Base-by-base conservation (phyloP, 2,888 invertebrate genomes). In the Ellobium chinense region DNA sequence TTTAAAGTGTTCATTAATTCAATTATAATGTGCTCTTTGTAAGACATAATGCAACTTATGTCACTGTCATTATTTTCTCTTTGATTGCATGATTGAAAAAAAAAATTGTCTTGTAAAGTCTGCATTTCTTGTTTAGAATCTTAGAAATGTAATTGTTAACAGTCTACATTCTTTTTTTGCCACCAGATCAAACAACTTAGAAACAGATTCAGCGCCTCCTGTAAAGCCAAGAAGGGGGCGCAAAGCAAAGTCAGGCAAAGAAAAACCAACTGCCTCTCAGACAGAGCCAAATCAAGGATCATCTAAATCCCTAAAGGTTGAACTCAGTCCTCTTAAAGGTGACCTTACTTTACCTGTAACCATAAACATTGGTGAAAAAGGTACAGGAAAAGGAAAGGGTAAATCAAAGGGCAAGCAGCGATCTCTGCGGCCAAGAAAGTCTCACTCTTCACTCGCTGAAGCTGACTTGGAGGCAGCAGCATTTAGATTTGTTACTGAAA, bases 361-460 rank as follows among this genome's bases (percentile, higher is more conserved):
- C 9, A 56, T 29, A 37, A 63, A 37, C 34, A 9, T 9, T 66
- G 34, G 46, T 60, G 73, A 39, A 27, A 70, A 63, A 46, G 34
- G 5, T 46, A 68, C 68, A 37, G 65, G 65, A 1, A 78, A 76
- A 54, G 39, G 66, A 9, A 76, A 76, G 37, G 73, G 68, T 31
- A 80, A 82, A 37, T 66, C 31, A n/a, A 72, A 73, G 29, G 66
- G 66, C 60, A 80, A 72, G n/a, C 73, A 68, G 56, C 65, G 80
- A 60, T 65, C 77, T 7, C 46, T 80, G 39, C 56, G 77, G 0
- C 77, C 79, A 18, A 56, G 76, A 24, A 80, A 80, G 39, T 34
- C 68, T 21, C 65, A 80, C 39, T 12, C 36, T 34, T 78, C 72
- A 12, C 62, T 72, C n/a, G 78, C 72, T 34, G 78, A 78, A 65